A percentile compares a stretch with the other conserved stretches of the same genome.
phyloP scores from a whole-genome alignment of 2,113 vertebrate genomes.

The Triplophysa rosa region DNA sequence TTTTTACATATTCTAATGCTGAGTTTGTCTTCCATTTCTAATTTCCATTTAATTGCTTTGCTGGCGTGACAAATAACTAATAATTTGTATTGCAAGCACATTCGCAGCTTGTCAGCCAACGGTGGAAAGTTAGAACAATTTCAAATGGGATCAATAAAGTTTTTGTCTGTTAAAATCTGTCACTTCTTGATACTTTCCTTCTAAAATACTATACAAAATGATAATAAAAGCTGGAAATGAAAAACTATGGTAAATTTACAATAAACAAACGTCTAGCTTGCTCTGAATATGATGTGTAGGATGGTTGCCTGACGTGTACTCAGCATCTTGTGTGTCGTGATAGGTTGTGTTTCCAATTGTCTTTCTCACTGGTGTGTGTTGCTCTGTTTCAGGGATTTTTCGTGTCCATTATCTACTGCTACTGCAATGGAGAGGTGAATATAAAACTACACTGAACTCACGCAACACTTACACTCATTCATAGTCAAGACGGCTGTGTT shows the following conservation, averaged over 20 bases:
- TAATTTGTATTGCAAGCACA: background rate
- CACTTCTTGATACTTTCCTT: no score
- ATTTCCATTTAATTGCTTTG: background rate
- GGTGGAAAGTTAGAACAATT: background rate
- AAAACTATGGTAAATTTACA: no score
- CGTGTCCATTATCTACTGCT: slow-evolving; percentile 90
- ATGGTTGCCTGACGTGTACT: background rate
- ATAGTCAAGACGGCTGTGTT: background rate
- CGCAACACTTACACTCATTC: background rate
- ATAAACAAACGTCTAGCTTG: no score
- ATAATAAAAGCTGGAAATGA: no score
- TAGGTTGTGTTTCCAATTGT: background rate
- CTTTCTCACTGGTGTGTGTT: background rate
- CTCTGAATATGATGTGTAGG: background rate
- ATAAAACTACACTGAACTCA: background rate
- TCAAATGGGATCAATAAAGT: no score
- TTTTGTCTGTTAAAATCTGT: no score
- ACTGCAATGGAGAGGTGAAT: slow-evolving; percentile 90
- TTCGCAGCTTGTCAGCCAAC: background rate
- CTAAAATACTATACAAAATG: no score
- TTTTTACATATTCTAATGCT: background rate
- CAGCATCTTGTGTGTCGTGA: background rate
- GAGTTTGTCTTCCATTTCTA: background rate
- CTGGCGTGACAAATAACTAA: background rate
- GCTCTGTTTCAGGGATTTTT: slow-evolving; percentile 82